Conservation (phyloP, 2,888 invertebrate species). For the Conchocele bisecta region DNA sequence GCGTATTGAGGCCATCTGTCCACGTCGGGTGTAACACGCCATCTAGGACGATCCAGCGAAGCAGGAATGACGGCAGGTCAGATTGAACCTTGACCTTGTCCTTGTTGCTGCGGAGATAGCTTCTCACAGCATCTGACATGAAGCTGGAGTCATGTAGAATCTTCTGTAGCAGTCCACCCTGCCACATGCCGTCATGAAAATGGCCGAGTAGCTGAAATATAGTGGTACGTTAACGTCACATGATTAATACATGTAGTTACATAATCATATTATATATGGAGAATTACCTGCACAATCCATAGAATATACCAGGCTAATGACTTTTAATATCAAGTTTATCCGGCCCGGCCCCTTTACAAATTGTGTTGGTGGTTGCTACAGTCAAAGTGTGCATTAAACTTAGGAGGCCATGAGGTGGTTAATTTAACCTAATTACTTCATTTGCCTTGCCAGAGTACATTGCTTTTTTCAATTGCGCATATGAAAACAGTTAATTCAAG, state of each 20-base stretch:
- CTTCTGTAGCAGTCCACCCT: slow-evolving; percentile 75
- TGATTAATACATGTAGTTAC: neutral
- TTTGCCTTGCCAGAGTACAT: too few species aligned
- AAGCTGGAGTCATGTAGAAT: slow-evolving; percentile 72
- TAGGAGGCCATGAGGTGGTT: too few species aligned
- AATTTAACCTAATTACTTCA: too few species aligned
- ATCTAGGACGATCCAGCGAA: slow-evolving; percentile 80
- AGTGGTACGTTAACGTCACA: neutral
- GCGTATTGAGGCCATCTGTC: slow-evolving; percentile 78
- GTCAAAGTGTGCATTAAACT: too few species aligned
- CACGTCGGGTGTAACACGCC: slow-evolving; percentile 77
- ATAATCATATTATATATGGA: too few species aligned
- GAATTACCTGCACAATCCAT: too few species aligned
- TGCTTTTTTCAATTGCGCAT: too few species aligned
- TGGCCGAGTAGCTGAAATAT: slow-evolving; percentile 75
- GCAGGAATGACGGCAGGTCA: slow-evolving; percentile 71
- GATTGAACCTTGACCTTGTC: slow-evolving; percentile 68
- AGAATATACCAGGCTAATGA: too few species aligned
- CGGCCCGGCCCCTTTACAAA: too few species aligned
- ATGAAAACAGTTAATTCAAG: too few species aligned
- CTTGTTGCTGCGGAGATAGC: slow-evolving; percentile 61
- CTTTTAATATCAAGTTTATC: too few species aligned
- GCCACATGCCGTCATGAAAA: slow-evolving; percentile 75
- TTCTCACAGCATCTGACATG: slow-evolving; percentile 73
- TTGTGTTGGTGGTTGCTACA: too few species aligned